Base-by-base conservation (phyloP, 30 jellyfish, hydroid and myxozoan genomes). In the Rhopilema esculentum region DNA sequence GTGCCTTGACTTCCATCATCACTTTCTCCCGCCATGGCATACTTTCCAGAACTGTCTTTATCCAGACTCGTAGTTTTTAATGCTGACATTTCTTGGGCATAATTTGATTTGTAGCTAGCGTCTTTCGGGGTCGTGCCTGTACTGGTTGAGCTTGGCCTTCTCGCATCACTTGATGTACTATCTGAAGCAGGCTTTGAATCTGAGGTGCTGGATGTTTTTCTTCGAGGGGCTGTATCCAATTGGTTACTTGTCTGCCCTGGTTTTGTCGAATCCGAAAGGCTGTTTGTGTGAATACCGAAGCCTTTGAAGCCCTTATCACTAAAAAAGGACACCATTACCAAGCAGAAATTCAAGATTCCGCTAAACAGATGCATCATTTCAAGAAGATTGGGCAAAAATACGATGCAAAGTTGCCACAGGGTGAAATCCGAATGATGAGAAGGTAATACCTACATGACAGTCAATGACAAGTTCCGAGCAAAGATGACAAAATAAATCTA, bases 291-390 rank as follows among this genome's bases (percentile, higher is more conserved):
- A 1, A 63, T 79, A 1, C 96, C 97, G 62, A 93, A 93, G 22
- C 91, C 96, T 72, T 88, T 79, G 81, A 93, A 93, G n/a, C 98
- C 98, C 49, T 86, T 78, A 16, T 93, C 91, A 17, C 98, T 93
- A 49, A 30, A 49, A 61, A n/a, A 40, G 12, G 57, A 40, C 9
- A 40, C 57, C n/a, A n/a, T n/a, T n/a, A n/a, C n/a, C n/a, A n/a
- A n/a, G n/a, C n/a, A n/a, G n/a, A n/a, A 40, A 12, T 40, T 40
- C 57, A 40, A 2, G 57, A n/a, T n/a, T n/a, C n/a, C n/a, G n/a
- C n/a, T n/a, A n/a, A n/a, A n/a, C n/a, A n/a, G n/a, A n/a, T n/a
- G n/a, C n/a, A n/a, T n/a, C n/a, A n/a, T n/a, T n/a, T n/a, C n/a
- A n/a, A n/a, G n/a, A n/a, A n/a, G n/a, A n/a, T n/a, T n/a, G n/a